A percentile compares a stretch with the other conserved stretches of the same genome.
Evolutionary conservation across 2,888 invertebrate genomes (phyloP).

Genomic region (Calameuta pallipes): DNA sequence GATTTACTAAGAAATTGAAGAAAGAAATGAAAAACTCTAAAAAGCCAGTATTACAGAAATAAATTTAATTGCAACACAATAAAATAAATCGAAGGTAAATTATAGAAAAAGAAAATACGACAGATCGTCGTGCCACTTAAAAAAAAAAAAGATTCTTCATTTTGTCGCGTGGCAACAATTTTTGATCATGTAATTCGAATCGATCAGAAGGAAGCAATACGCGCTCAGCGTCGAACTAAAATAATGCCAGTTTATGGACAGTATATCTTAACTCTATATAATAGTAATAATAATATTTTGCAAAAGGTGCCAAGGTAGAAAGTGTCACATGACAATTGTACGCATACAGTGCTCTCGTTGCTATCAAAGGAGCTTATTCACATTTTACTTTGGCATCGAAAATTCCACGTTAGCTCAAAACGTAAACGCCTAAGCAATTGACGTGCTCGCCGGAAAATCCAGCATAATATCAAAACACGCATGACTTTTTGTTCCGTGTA

Average conservation of each 20-base stretch:
- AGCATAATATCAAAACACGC: not conserved
- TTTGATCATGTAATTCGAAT: conserved; percentile 3
- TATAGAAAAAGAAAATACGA: conserved; percentile 20
- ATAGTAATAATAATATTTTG: conserved; percentile 12
- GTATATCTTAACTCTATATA: not conserved
- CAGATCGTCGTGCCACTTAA: conserved; percentile 8
- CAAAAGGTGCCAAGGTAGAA: not conserved
- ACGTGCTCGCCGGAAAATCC: not conserved
- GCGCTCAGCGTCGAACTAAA: conserved; percentile 21
- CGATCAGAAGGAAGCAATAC: conserved; percentile 7
- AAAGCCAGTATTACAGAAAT: conserved; percentile 50
- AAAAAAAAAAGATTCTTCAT: not conserved
- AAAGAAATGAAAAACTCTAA: conserved; percentile 44
- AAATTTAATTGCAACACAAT: conserved; percentile 27
- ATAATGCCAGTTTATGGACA: conserved; percentile 28
- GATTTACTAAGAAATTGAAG: conserved; percentile 44
- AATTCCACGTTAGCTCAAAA: conserved; percentile 22
- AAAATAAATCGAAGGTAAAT: conserved; percentile 31
- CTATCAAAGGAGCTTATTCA: conserved; percentile 18
- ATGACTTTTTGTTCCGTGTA: not conserved
- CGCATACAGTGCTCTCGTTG: not conserved
- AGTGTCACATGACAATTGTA: not conserved
- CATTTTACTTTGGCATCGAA: conserved; percentile 44
- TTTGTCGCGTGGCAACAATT: not conserved
- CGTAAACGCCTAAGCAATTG: conserved; percentile 15